Evolutionary conservation across 1,140 invertebrate species (phyloP), one percentile per base, ranked within the genome.

Genomic region (Magallana gigas): DNA sequence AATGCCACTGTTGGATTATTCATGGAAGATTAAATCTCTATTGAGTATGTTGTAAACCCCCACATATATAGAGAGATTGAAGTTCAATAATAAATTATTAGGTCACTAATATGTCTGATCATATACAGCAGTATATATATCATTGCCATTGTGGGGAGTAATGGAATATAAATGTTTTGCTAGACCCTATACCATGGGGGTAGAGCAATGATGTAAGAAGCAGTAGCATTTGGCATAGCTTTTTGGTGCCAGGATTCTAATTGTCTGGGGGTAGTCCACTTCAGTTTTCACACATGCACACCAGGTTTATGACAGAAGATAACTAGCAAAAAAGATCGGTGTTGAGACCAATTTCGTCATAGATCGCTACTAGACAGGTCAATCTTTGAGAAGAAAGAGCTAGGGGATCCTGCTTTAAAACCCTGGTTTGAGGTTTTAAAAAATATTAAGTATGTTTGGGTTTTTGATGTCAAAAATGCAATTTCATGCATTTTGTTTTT

Each of bases 261-360:
- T 76, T 76, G 8, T 76, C 8, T 76, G 68, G 36, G 23, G 36
- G 68, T 29, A 11, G 68, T 76, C 68, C 68, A 29, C 68, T 76
- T 76, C 68, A 76, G 68, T 76, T 76, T 76, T 76, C 68, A 76
- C 68, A 76, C 68, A 76, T 76, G 68, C 68, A 76, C 68, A 76
- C 23, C 68, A 36, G 9, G 18, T 76, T 76, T 76, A 76, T 23
- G 68, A 36, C 23, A 29, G 68, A 11, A 76, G 68, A 76, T 36
- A 76, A 12, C 68, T 29, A 12, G 23, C 68, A 36, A 9, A 76
- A 23, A 76, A 29, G 68, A 76, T 29, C 14, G 68, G 14, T 2
- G 48, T 76, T 18, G 18, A 76, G 68, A 29, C 18, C 68, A 11
- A 29, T 29, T 76, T 76, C 68, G 12, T 76, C 36, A 76, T 76